Evolutionary conservation across 2,113 vertebrate genomes (phyloP).

Genomic region (Platysternon megacephalum): DNA sequence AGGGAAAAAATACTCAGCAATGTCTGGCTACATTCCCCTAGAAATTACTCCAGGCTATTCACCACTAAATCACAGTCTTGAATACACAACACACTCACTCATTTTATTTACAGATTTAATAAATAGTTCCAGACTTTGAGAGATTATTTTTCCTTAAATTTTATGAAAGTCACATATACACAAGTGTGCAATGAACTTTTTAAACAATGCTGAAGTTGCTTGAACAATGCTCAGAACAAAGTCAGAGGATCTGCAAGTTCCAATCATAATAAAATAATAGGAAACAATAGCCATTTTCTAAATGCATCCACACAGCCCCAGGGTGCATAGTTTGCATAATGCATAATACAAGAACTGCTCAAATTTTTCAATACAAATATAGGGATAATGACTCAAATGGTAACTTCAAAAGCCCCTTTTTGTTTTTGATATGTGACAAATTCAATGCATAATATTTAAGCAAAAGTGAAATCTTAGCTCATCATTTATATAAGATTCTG

Average conservation of each 20-base stretch:
- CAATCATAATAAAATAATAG: not conserved
- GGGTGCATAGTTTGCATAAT: not conserved
- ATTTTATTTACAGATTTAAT: not conserved
- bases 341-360: not conserved
- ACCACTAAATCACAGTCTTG: not conserved
- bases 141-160: not conserved
- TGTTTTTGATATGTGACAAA: not conserved
- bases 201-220: not conserved
- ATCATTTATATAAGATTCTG: not conserved
- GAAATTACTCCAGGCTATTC: not conserved
- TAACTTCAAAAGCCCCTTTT: not conserved
- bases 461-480: not conserved
- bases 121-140: not conserved
- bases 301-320: not conserved
- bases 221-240: not conserved
- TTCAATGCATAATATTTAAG: not conserved
- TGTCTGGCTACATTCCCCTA: not conserved
- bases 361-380: not conserved
- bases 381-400: not conserved
- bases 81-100: rapidly evolving
- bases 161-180: not conserved
- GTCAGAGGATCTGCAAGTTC: not conserved
- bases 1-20: rapidly evolving
- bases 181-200: not conserved
- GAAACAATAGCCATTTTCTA: not conserved